A percentile compares a stretch with the other conserved stretches of the same genome.
Conservation (phyloP, 2,888 invertebrate species). For the Agonopterix alstromeriana region DNA sequence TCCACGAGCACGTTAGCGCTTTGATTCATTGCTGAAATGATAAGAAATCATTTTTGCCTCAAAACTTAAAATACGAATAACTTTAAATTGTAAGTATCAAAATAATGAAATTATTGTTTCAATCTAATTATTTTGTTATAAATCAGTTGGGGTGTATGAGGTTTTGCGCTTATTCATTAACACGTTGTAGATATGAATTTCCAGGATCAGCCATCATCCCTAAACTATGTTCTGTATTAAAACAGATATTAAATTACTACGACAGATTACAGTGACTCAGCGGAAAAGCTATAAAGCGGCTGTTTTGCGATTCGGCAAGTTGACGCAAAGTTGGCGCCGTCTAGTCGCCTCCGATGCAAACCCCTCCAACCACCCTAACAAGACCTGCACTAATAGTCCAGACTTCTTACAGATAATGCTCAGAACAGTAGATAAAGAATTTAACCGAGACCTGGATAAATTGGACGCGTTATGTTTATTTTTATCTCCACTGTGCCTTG, state of each 20-base stretch:
- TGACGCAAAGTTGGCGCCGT: conserved; percentile 45
- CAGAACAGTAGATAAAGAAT: conserved; percentile 4
- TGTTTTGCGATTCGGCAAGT: conserved; percentile 26
- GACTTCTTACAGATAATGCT: conserved; percentile 9
- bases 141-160: no score
- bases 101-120: no score
- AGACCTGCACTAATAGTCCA: conserved; percentile 18
- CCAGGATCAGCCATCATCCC: no score
- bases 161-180: no score
- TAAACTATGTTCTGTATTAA: no score
- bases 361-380: conserved; percentile 23
- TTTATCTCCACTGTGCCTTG: conserved; percentile 6
- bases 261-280: conserved; percentile 40
- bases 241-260: conserved; percentile 17
- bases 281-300: conserved; percentile 40
- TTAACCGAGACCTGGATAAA: conserved; percentile 1
- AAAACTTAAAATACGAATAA: no score
- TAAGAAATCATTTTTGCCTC: no score
- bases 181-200: no score
- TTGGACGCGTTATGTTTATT: conserved; percentile 8
- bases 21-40: no score
- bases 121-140: no score
- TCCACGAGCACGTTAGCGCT: no score
- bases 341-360: conserved; percentile 33
- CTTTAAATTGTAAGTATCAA: no score